Conservation (phyloP, 37 sponge, comb jelly and placozoan genomes). For the Eunapius fragilis region DNA sequence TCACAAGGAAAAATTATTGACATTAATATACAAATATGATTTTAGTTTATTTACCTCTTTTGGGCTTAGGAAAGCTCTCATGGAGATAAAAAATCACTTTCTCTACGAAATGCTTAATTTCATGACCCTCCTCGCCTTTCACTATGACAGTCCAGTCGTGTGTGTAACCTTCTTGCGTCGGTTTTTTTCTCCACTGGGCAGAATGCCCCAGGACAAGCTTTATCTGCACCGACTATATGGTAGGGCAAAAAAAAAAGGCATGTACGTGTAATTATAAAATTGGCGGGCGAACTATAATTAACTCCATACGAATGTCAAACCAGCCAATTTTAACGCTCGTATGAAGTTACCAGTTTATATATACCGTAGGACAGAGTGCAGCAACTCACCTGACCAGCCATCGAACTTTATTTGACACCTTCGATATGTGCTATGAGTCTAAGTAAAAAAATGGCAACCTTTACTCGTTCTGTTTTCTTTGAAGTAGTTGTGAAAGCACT, state of each 20-base stretch:
- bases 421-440: background rate
- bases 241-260: background rate
- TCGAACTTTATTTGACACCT: background rate
- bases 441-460: background rate
- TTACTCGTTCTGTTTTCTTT: background rate
- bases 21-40: background rate
- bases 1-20: background rate
- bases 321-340: background rate
- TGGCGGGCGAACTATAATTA: background rate
- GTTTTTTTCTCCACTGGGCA: slow-evolving; percentile 87
- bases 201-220: slow-evolving; percentile 93
- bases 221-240: slow-evolving; percentile 77
- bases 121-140: slow-evolving; percentile 87
- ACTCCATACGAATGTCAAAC: background rate
- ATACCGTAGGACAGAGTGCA: background rate
- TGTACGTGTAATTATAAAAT: background rate
- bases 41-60: slow-evolving; percentile 73
- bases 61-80: slow-evolving; percentile 90
- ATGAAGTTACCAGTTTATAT: background rate
- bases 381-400: background rate
- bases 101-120: slow-evolving; percentile 92
- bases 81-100: slow-evolving; percentile 96
- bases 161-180: slow-evolving; percentile 89
- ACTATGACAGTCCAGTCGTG: slow-evolving; percentile 97
- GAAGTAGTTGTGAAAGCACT: background rate